Percentiles rank a stretch among this genome's conserved stretches.
phyloP scores from a whole-genome alignment of 2,888 invertebrate species.

The Brachynemurus nebulosus region DNA sequence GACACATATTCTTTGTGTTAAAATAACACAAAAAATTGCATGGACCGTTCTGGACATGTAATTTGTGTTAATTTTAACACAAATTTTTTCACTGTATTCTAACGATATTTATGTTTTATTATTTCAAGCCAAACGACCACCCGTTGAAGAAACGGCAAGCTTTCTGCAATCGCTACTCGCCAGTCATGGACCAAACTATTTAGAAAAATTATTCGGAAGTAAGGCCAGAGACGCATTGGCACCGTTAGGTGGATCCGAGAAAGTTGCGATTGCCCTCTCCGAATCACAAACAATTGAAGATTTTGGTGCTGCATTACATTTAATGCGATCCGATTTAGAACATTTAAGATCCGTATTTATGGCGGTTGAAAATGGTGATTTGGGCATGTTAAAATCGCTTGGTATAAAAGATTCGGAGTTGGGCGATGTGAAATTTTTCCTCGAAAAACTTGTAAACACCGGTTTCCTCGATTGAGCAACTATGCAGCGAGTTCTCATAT shows the following conservation, averaged over 20 bases:
- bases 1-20: no score
- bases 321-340: constrained; percentile 79
- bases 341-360: constrained; percentile 89
- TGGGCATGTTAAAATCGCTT: constrained; percentile 84
- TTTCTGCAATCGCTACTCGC: constrained; percentile 87
- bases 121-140: constrained; percentile 77
- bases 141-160: constrained; percentile 91
- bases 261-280: constrained; percentile 89
- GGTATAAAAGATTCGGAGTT: constrained; percentile 92
- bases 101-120: constrained; percentile 1
- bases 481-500: constrained; percentile 58
- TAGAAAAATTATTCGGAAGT: constrained; percentile 90
- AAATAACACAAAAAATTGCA: no score
- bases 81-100: no score
- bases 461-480: constrained; percentile 87
- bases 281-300: constrained; percentile 93
- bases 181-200: constrained; percentile 91
- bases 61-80: no score
- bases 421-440: constrained; percentile 90
- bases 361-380: constrained; percentile 89
- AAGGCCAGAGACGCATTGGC: constrained; percentile 85
- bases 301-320: constrained; percentile 74
- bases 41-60: no score
- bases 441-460: constrained; percentile 89
- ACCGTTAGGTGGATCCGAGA: constrained; percentile 86